Evolutionary conservation across 2,797 vertebrate species (phyloP), one percentile per base, ranked within the genome.

Genomic region (Crocodylus rhombifer): DNA sequence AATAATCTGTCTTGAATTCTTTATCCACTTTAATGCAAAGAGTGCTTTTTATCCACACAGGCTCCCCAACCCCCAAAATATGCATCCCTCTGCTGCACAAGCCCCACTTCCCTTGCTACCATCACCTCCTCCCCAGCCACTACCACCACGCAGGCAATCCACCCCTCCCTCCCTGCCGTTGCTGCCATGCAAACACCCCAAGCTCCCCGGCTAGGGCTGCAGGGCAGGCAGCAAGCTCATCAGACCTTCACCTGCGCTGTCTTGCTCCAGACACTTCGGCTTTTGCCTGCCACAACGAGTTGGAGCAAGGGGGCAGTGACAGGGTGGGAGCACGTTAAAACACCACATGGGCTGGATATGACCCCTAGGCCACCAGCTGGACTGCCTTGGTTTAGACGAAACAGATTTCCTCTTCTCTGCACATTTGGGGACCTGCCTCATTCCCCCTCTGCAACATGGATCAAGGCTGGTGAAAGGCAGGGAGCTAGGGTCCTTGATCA

Each of bases 21-120:
- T 93, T 80, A 91, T 60, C 74, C 82, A 25, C 28, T 73, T 89
- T 0, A 26, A 74, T 12, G 25, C 83, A 69, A 61, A 88, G 94
- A 90, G 55, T 16, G 56, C 42, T 95, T 95, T 92, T 94, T 90
- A 87, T 79, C 84, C 85, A 74, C 20, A 65, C 82, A 95, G 84
- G 42, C 42, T 51, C 42, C 42, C 42, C 10, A 10, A 51, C 42
- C 42, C 42, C 42, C 79, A 28, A 36, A 17, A 62, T 74, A 55
- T 15, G 95, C 78, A 86, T 92, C 93, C 42, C 61, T 82, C 86
- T 91, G 80, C 80, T 95, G 82, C 81, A 80, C 42, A 51, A 51
- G 3, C 84, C 67, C 36, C 71, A 55, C 12, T 92, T 94, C 93
- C 90, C 87, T 89, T 16, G 80, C 69, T 94, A 90, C 83, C 91